These are phyloP conservation scores for Chaetophractus vellerosus DNA, from an alignment of 2,797 vertebrate genomes.

Conservation along the genomic window DNA sequence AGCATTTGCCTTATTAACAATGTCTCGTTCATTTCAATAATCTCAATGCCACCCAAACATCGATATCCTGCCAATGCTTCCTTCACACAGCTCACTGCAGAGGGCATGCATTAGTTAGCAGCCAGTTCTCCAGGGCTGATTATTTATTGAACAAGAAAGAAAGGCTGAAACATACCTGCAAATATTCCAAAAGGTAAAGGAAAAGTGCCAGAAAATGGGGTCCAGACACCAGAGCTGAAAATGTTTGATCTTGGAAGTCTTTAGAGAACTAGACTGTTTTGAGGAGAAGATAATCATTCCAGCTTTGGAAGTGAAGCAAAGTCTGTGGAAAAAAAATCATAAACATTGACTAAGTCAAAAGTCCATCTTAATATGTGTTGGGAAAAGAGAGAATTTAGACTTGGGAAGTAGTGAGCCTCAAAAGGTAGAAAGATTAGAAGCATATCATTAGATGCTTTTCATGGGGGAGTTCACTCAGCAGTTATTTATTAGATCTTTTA, in stretches of 20 bases:
- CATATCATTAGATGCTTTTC: background rate
- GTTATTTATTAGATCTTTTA: constrained; percentile 14
- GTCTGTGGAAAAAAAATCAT: no score
- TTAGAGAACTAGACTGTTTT: background rate
- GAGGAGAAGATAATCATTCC: background rate
- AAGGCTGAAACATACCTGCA: background rate
- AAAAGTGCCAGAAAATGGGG: constrained; percentile 8
- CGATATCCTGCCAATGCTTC: background rate
- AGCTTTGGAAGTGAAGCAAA: background rate
- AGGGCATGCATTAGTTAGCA: background rate
- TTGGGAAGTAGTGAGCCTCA: background rate
- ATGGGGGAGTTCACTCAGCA: background rate
- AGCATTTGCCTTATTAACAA: constrained; percentile 32
- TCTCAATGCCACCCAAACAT: background rate
- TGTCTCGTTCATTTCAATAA: background rate
- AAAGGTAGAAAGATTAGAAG: background rate
- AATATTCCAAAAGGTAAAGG: constrained; percentile 7
- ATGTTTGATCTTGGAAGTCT: background rate
- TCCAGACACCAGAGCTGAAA: background rate
- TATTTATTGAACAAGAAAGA: background rate
- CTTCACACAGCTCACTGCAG: background rate
- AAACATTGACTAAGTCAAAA: background rate
- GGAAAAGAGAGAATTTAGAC: background rate
- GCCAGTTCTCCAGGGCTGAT: background rate
- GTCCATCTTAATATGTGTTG: background rate